Evolutionary conservation across 2,113 vertebrate genomes (phyloP), one percentile per base, ranked within the genome.

Genomic region (Panthera uncia): DNA sequence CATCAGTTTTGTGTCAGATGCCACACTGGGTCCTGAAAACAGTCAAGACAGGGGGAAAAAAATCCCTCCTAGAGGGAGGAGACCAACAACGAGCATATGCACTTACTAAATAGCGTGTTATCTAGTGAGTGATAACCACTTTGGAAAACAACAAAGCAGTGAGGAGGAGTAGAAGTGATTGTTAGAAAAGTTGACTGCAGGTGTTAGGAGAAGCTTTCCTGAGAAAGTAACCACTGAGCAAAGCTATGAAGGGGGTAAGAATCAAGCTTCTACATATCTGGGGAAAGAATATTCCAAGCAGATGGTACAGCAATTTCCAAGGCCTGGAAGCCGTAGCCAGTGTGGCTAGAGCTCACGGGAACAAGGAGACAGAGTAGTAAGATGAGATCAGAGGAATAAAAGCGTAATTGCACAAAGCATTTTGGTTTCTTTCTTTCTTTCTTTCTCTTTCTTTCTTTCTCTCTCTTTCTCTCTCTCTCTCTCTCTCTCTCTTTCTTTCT

Each of bases 261-360:
- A 91, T 9, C 23, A 78, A 83, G 33, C 45, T 23, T 41, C 2
- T 71, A 33, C 23, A 4, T 27, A 50, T 50, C 31, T 88, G 31
- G 71, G 36, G 33, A 21, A 91, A 74, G n/a, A 91, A 48, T 48
- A 91, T 79, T 91, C 41, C 81, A 71, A 57, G 38, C n/a, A 82
- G 48, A 84, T 4, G n/a, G 55, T 41, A 95, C 27, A 85, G 91
- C 76, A 91, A 78, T 38, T 45, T 95, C 80, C 50, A 93, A 90
- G 80, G n/a, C 69, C 61, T 86, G 14, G 57, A 78, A 52, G 79
- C 29, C 41, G 25, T 10, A 48, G 41, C 15, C 52, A 65, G 41
- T 83, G 27, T 57, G 36, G 36, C 63, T 63, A 38, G 45, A 57
- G 33, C 27, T 19, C 57, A 78, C 3, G 41, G 6, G 33, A 68